phyloP scores from a whole-genome alignment of 1,140 invertebrate genomes.

The Zelostemma sp. region DNA sequence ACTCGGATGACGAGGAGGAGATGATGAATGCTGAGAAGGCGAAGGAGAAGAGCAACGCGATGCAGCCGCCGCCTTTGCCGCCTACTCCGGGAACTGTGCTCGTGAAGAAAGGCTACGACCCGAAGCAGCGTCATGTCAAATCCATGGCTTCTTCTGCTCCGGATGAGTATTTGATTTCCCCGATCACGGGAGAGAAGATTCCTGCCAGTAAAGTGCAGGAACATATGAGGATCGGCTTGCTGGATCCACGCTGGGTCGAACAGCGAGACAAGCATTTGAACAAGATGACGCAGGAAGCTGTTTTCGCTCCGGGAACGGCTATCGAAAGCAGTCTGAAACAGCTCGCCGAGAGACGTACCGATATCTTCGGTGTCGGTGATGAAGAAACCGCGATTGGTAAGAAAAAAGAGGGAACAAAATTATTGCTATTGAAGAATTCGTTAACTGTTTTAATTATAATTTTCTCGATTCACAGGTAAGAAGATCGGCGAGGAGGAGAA shows the following conservation, averaged over 20 bases:
- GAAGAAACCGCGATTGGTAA: slow-evolving; percentile 98
- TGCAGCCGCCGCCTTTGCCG: slow-evolving; percentile 82
- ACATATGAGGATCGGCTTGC: slow-evolving; percentile 96
- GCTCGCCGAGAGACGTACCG: slow-evolving; percentile 97
- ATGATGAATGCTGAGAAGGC: slow-evolving; percentile 64
- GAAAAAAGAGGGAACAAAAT: neutral
- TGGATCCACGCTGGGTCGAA: slow-evolving; percentile 99
- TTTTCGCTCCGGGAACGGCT: slow-evolving; percentile 88
- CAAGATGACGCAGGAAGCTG: slow-evolving; percentile 86
- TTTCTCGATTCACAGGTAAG: slow-evolving; percentile 75
- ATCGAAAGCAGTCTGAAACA: slow-evolving; percentile 97
- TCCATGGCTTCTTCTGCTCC: slow-evolving; percentile 72
- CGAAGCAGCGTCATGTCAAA: slow-evolving; percentile 81
- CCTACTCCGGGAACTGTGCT: slow-evolving; percentile 94
- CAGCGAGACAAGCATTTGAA: slow-evolving; percentile 93
- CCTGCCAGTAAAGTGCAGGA: slow-evolving; percentile 97
- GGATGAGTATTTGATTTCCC: slow-evolving; percentile 97
- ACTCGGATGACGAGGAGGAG: slow-evolving; percentile 80
- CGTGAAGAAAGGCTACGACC: slow-evolving; percentile 97
- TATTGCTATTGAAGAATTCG: too few species aligned
- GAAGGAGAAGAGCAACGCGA: slow-evolving; percentile 67
- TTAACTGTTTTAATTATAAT: too few species aligned
- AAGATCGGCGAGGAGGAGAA: slow-evolving; percentile 98
- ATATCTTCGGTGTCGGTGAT: slow-evolving; percentile 99
- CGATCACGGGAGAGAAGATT: slow-evolving; percentile 97